Conservation (phyloP, 2,888 invertebrate genomes). For the Aporophyla lueneburgensis region DNA sequence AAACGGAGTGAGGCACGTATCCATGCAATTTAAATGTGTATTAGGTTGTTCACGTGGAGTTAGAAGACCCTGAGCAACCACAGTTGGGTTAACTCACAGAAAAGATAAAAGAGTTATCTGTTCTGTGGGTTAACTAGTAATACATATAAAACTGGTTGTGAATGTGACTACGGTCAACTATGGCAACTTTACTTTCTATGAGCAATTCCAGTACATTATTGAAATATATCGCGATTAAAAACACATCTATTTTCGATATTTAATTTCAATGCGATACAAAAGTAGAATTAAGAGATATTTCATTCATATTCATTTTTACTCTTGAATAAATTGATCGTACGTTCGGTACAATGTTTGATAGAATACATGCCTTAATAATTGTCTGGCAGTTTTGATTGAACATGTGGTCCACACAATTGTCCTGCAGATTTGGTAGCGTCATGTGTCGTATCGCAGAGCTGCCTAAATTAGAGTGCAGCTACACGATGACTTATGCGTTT, state of each 20-base stretch:
- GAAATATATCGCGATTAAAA: too few species aligned
- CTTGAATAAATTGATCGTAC: too few species aligned
- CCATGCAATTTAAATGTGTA: slow-evolving; percentile 31
- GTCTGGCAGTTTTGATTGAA: not conserved
- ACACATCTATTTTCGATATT: too few species aligned
- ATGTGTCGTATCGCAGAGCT: not conserved
- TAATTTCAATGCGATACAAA: too few species aligned
- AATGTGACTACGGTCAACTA: not conserved
- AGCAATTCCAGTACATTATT: too few species aligned
- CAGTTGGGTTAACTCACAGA: too few species aligned
- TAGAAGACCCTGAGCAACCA: not conserved
- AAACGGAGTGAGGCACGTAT: slow-evolving; percentile 17
- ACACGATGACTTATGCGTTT: not conserved
- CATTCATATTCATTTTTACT: too few species aligned
- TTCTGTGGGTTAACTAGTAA: not conserved
- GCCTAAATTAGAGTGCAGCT: not conserved
- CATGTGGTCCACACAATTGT: not conserved
- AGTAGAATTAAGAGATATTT: too few species aligned
- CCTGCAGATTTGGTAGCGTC: not conserved
- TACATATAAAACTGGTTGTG: not conserved
- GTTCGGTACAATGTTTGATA: not conserved
- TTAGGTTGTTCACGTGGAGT: slow-evolving; percentile 13
- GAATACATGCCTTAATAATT: not conserved
- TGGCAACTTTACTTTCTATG: too few species aligned
- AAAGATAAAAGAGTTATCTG: too few species aligned